A percentile compares a stretch with the other conserved stretches of the same genome.
Evolutionary conservation across 2,797 vertebrate species (phyloP).

Genomic region (Hapalemur alaotrensis): DNA sequence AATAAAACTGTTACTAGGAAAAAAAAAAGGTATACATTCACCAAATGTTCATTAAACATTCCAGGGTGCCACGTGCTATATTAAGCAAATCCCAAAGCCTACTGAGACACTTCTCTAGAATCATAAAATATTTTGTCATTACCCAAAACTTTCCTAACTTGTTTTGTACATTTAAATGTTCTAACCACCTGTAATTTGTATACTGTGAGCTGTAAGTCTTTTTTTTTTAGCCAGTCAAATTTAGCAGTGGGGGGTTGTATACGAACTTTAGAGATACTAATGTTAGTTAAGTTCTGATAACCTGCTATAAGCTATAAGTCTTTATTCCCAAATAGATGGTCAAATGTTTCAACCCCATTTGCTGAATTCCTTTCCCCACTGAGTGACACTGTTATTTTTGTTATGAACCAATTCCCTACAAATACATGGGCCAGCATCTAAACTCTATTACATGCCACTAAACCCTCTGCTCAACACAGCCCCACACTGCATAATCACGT

Average conservation of each 20-base stretch:
- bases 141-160: background rate
- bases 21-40: background rate
- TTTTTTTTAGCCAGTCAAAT: background rate
- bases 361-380: background rate
- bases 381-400: background rate
- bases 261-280: too few relatives aligned
- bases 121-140: background rate
- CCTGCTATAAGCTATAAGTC: too few relatives aligned
- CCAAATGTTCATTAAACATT: background rate
- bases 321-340: background rate
- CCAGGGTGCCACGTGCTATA: background rate
- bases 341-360: conserved; percentile 3
- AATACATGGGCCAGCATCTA: background rate
- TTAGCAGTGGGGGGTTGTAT: too few relatives aligned
- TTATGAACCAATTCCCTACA: conserved; percentile 9
- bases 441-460: background rate
- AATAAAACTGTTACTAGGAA: background rate
- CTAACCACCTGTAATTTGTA: background rate
- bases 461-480: background rate
- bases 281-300: too few relatives aligned
- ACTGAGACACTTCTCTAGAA: background rate
- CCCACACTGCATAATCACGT: background rate
- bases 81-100: background rate
- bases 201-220: background rate
- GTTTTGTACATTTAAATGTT: background rate